Evolutionary conservation across 1,140 invertebrate species (phyloP), one percentile per base, ranked within the genome.

Genomic region (Fopius arisanus): DNA sequence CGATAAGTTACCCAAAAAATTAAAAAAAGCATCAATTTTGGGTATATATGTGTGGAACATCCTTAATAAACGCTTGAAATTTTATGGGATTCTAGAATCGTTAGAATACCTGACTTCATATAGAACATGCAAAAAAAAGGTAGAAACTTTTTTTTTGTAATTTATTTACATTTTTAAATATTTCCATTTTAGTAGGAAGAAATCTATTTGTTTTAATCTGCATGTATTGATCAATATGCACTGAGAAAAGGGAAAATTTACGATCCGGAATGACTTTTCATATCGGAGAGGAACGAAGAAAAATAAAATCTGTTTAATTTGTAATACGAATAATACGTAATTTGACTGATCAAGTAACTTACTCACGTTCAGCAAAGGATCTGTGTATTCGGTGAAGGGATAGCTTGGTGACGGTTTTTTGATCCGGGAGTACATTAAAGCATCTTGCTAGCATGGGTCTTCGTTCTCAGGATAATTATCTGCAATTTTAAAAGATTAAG

Each of bases 11-110:
- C n/a, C n/a, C n/a, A n/a, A n/a, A n/a, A n/a, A n/a, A n/a, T n/a
- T n/a, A n/a, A n/a, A n/a, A n/a, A n/a, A n/a, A n/a, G n/a, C n/a
- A n/a, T n/a, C n/a, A n/a, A n/a, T n/a, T n/a, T n/a, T n/a, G n/a
- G n/a, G n/a, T n/a, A n/a, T n/a, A n/a, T n/a, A n/a, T n/a, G n/a
- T n/a, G n/a, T n/a, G n/a, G n/a, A n/a, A n/a, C n/a, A n/a, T n/a
- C n/a, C n/a, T n/a, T n/a, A n/a, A n/a, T n/a, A n/a, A n/a, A 19
- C 26, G 65, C 43, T 67, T 41, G 43, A 23, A 73, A 73, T 73
- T 73, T 73, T 54, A 73, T 73, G n/a, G 70, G 40, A 59, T 67
- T 73, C 63, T 59, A 28, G 19, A 29, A 73, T 73, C 59, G 65
- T 43, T 66, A 29, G 40, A 21, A 40, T 26, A 29, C 29, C n/a